Evolutionary conservation across 2,888 invertebrate genomes (phyloP).

Genomic region (Lobophora halterata): DNA sequence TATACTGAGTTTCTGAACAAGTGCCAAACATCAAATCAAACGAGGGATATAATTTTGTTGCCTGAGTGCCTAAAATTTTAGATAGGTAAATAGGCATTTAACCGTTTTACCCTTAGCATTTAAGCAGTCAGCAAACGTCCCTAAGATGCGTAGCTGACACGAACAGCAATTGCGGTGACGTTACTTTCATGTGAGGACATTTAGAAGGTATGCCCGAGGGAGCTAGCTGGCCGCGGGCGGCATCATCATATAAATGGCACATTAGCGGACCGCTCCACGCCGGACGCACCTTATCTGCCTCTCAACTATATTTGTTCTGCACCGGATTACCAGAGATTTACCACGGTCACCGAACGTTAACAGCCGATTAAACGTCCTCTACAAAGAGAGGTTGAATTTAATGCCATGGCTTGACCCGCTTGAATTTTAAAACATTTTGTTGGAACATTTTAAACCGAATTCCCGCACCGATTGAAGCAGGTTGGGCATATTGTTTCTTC

Average conservation of each 20-base stretch:
- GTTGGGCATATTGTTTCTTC: not conserved
- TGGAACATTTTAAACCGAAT: conserved; percentile 35
- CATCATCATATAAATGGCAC: conserved; percentile 79
- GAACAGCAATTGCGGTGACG: conserved; percentile 30
- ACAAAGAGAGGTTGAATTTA: conserved; percentile 71
- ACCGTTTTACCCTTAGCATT: conserved; percentile 20
- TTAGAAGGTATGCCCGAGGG: conserved; percentile 38
- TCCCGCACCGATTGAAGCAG: conserved; percentile 7
- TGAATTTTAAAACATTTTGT: conserved; percentile 49
- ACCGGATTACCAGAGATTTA: conserved; percentile 76
- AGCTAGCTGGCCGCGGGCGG: conserved; percentile 34
- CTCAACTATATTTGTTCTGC: conserved; percentile 78
- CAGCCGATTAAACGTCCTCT: conserved; percentile 73
- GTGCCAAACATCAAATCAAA: too few relatives aligned
- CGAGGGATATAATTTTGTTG: too few relatives aligned
- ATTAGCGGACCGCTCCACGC: conserved; percentile 63
- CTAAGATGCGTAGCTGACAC: conserved; percentile 33
- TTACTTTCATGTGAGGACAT: conserved; percentile 49
- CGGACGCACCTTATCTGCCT: conserved; percentile 77
- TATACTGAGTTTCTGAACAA: too few relatives aligned
- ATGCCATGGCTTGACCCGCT: conserved; percentile 48
- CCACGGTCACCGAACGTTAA: conserved; percentile 71
- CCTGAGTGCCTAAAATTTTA: too few relatives aligned
- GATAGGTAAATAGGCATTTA: too few relatives aligned
- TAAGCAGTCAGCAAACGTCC: conserved; percentile 22